Evolutionary conservation across 2,888 invertebrate species (phyloP), one percentile per base, ranked within the genome.

Genomic region (Stegophylla sp.): DNA sequence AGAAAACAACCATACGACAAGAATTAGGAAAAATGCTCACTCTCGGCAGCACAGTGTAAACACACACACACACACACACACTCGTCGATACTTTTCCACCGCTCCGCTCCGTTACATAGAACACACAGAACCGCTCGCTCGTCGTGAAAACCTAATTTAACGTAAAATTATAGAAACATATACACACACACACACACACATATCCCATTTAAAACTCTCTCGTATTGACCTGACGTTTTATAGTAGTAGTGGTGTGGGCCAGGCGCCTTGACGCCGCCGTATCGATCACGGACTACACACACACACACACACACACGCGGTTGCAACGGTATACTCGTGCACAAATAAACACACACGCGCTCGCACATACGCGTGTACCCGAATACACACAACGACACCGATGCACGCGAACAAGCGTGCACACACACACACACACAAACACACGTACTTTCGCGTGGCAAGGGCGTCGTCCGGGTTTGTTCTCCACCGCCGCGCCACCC

Each of bases 241-340:
- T 79, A 61, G 61, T 48, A 12, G 59, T 61, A 43, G 79, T 61
- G 64, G 64, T 51, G 51, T 64, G 79, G 61, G 79, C 79, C 79
- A 79, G 79, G 79, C 79, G 79, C 61, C 79, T 69, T 69, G 79
- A 79, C 79, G 79, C 79, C 79, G 79, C 61, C 79, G 79, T 79
- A 79, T 79, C 79, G 79, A 79, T 79, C 79, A 79, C 79, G 48
- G 34, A 20, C 61, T 34, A 61, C 69, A 79, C 41, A 69, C 61
- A 61, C n/a, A 61, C 23, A 59, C 34, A 23, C n/a, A 41, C 17
- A 12, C 28, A 15, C 45, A 15, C 23, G 23, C 34, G 4, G 13
- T 26, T 3, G n/a, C n/a, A n/a, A 7, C 45, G 28, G 0, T 13
- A n/a, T 13, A n/a, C 59, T 3, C 72, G n/a, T 23, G 5, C 15